Evolutionary conservation across 2,888 invertebrate genomes (phyloP).

Genomic region (Drosophila mayaguana): DNA sequence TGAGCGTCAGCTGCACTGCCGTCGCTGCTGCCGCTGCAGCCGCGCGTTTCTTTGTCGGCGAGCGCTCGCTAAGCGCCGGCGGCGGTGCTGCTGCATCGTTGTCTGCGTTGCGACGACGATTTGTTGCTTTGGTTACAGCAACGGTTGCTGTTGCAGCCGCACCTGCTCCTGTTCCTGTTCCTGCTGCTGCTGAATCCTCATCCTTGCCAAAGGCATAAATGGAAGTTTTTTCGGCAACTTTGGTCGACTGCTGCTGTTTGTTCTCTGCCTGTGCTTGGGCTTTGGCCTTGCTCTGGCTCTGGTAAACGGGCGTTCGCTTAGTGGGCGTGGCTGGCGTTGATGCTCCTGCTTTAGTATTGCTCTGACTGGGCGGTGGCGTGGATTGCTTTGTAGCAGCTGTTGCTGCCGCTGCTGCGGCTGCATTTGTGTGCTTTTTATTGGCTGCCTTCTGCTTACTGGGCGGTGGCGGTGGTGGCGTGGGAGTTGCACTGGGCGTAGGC

Average conservation of each 20-base stretch:
- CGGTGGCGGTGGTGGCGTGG: conserved; percentile 41
- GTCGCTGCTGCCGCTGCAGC: conserved; percentile 76
- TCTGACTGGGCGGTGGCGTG: conserved; percentile 30
- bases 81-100: conserved; percentile 57
- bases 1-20: conserved; percentile 83
- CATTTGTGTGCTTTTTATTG: conserved; percentile 32
- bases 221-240: conserved; percentile 80
- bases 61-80: conserved; percentile 65
- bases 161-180: not conserved
- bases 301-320: conserved; percentile 86
- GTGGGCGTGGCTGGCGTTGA: conserved; percentile 41
- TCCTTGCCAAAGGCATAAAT: conserved; percentile 91
- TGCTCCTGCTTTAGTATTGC: conserved; percentile 25
- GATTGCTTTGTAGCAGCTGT: conserved; percentile 22
- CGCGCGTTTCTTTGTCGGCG: conserved; percentile 73
- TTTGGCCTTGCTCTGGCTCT: conserved; percentile 81
- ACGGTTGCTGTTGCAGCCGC: conserved; percentile 4
- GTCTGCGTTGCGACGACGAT: conserved; percentile 84
- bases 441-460: conserved; percentile 47
- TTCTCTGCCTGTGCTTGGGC: conserved; percentile 39
- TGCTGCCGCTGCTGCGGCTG: conserved; percentile 17
- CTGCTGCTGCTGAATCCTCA: conserved; percentile 85
- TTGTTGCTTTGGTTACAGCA: conserved; percentile 64
- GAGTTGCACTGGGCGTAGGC: conserved; percentile 32
- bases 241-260: conserved; percentile 39